A percentile compares a stretch with the other conserved stretches of the same genome.
These are phyloP conservation scores for Agrochola circellaris DNA, from an alignment of 2,888 invertebrate species.

Conservation along the genomic window DNA sequence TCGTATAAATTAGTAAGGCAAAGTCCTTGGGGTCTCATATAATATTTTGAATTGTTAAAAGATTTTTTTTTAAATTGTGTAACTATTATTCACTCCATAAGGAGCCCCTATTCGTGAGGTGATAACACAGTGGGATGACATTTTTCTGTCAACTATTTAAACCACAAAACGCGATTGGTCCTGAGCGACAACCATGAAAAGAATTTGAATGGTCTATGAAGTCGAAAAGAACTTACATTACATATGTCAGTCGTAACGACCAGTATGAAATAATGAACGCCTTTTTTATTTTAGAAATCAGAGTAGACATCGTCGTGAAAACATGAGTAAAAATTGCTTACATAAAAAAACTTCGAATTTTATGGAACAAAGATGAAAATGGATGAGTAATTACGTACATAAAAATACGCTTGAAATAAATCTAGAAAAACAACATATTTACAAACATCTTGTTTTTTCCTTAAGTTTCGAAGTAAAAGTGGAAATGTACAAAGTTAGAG, in stretches of 20 bases:
- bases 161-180: no score
- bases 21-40: background rate
- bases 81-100: no score
- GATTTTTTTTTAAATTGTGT: background rate
- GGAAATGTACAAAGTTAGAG: slow-evolving; percentile 53
- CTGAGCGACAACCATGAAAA: no score
- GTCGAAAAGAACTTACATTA: no score
- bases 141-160: background rate
- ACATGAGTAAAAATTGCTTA: background rate
- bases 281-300: slow-evolving; percentile 6
- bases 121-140: no score
- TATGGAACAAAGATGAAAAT: slow-evolving; percentile 10
- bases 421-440: slow-evolving; percentile 56
- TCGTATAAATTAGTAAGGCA: slow-evolving; percentile 9
- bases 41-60: background rate
- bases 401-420: slow-evolving; percentile 32
- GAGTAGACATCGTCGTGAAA: background rate
- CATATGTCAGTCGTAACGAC: background rate
- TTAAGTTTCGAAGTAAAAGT: slow-evolving; percentile 44
- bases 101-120: background rate
- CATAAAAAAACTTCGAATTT: background rate
- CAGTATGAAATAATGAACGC: background rate
- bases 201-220: no score
- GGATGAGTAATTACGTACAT: slow-evolving; percentile 33
- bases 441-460: slow-evolving; percentile 65